Evolutionary conservation across 2,113 vertebrate genomes (phyloP).

Genomic region (Calidris pygmaea): DNA sequence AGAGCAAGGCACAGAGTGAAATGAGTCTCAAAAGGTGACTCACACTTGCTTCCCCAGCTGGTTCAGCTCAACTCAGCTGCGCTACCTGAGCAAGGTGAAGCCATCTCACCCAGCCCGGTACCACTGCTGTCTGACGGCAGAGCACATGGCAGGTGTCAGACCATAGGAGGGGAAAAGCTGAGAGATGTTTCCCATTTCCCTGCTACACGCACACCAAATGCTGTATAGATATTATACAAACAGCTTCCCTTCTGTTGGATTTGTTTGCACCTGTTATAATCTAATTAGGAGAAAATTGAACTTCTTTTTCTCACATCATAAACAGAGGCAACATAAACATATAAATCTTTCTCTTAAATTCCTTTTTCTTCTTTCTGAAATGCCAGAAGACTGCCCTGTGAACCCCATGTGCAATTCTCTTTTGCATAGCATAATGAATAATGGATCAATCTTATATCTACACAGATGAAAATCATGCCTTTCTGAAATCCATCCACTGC

Average conservation of each 20-base stretch:
- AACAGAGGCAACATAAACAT: constrained; percentile 2
- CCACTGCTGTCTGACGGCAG: accelerated
- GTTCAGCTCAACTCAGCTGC: not conserved
- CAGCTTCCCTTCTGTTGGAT: constrained; percentile 6
- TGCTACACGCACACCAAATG: not conserved
- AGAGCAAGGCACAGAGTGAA: not conserved
- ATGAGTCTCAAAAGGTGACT: not conserved
- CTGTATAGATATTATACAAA: not conserved
- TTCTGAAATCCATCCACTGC: constrained; percentile 33
- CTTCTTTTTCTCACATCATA: constrained; percentile 20
- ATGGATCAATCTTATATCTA: constrained; percentile 41
- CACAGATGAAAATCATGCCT: constrained; percentile 22
- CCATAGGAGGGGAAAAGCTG: not conserved
- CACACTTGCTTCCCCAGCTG: not conserved
- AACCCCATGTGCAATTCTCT: constrained; percentile 23
- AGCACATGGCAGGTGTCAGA: not conserved
- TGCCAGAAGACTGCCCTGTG: constrained; percentile 20
- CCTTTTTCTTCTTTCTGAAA: constrained; percentile 14
- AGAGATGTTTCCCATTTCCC: not conserved
- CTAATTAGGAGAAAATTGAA: constrained; percentile 43
- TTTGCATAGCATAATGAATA: constrained; percentile 44
- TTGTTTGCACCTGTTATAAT: constrained; percentile 32
- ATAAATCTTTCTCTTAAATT: constrained; percentile 38
- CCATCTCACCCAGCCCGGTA: not conserved
- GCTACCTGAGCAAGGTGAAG: not conserved